Conservation (phyloP, 2,113 vertebrate genomes). For the Macquaria australasica region DNA sequence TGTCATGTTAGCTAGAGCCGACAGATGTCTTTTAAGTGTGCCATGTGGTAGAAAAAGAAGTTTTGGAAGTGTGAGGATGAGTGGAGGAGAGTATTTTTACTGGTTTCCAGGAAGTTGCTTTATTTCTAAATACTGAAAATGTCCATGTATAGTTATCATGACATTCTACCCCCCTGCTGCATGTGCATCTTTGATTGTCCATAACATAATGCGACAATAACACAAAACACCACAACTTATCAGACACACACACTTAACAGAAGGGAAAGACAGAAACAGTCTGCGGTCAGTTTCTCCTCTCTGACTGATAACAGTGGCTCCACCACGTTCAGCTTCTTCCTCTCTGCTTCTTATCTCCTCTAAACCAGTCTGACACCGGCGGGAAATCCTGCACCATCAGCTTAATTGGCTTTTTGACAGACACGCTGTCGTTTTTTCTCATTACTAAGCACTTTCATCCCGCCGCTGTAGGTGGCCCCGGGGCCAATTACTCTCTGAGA, state of each 20-base stretch:
- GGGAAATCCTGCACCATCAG: slow-evolving; percentile 44
- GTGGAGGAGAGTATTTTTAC: no score
- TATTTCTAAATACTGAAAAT: no score
- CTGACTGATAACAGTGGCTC: slow-evolving; percentile 13
- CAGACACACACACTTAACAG: not conserved
- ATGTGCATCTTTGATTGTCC: not conserved
- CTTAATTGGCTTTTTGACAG: slow-evolving; percentile 76
- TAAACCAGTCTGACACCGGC: slow-evolving; percentile 10
- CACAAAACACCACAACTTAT: not conserved
- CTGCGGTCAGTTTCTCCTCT: not conserved
- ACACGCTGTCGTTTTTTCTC: slow-evolving; percentile 46
- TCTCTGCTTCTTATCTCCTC: slow-evolving; percentile 16
- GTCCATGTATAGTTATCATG: not conserved
- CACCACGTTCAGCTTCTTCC: slow-evolving; percentile 12
- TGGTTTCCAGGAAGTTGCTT: no score
- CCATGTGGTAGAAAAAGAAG: no score
- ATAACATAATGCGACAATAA: not conserved
- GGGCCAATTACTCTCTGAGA: slow-evolving; percentile 59
- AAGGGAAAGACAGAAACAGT: not conserved
- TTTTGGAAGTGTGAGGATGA: no score
- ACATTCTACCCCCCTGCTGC: not conserved
- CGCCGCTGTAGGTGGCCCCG: slow-evolving; percentile 40
- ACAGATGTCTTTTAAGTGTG: no score
- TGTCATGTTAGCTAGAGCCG: no score
- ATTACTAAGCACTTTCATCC: slow-evolving; percentile 59